A percentile compares a stretch with the other conserved stretches of the same genome.
Conservation (phyloP, 2,797 vertebrate species). For the Cuniculus paca region DNA sequence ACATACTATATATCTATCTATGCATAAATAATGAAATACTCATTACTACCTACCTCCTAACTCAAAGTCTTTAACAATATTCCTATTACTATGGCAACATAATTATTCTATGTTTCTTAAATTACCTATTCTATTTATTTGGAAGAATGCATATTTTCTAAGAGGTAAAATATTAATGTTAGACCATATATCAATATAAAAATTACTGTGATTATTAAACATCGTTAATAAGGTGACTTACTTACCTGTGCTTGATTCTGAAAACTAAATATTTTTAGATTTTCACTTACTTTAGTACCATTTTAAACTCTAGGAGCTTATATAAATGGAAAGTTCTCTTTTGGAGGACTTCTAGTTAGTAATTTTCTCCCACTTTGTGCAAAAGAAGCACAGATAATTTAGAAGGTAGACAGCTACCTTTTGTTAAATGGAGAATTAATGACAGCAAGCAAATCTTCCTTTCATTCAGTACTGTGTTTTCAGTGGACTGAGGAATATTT, state of each 20-base stretch:
- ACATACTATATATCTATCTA: not conserved
- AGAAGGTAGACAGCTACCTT: constrained; percentile 53
- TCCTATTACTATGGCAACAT: not conserved
- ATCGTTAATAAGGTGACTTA: not conserved
- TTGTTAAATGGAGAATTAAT: constrained; percentile 63
- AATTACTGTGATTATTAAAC: not conserved
- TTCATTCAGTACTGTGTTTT: constrained; percentile 60
- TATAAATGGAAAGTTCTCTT: not conserved
- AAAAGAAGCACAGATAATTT: constrained; percentile 53
- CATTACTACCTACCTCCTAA: not conserved
- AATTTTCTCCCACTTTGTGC: constrained; percentile 60
- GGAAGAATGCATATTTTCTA: not conserved
- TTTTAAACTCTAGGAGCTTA: not conserved
- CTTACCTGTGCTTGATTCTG: not conserved
- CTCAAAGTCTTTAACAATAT: rapidly evolving
- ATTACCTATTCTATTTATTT: not conserved
- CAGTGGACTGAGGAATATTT: not conserved
- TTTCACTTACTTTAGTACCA: not conserved
- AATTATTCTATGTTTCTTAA: not conserved
- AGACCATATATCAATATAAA: not conserved
- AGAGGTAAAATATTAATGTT: not conserved
- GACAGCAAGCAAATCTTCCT: constrained; percentile 40
- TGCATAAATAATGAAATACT: not conserved
- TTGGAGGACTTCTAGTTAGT: not conserved
- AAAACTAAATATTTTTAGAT: not conserved